phyloP scores from a whole-genome alignment of 2,797 vertebrate genomes.

The Geotrypetes seraphini region DNA sequence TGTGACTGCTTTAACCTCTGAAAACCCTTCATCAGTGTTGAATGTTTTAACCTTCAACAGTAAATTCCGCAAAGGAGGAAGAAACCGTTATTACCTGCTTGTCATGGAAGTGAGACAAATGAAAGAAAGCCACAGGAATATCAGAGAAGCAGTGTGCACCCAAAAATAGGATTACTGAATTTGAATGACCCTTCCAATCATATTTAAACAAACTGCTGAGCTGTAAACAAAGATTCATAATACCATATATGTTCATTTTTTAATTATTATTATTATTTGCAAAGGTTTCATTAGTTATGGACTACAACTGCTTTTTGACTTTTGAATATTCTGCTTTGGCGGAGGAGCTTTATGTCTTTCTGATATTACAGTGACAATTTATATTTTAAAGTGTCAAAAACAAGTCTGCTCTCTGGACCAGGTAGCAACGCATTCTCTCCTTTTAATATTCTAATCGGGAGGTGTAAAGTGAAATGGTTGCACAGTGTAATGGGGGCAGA shows the following conservation, averaged over 20 bases:
- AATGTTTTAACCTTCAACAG: too few relatives aligned
- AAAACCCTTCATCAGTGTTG: too few relatives aligned
- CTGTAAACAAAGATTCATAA: slow-evolving; percentile 39
- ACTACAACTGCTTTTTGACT: slow-evolving; percentile 38
- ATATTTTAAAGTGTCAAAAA: slow-evolving; percentile 67
- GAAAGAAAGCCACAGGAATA: too few relatives aligned
- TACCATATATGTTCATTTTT: too few relatives aligned
- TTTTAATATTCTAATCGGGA: slow-evolving; percentile 90
- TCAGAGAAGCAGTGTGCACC: too few relatives aligned
- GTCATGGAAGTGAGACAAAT: too few relatives aligned
- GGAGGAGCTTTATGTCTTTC: slow-evolving; percentile 43
- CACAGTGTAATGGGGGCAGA: slow-evolving; percentile 79
- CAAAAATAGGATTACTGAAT: too few relatives aligned
- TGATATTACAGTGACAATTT: slow-evolving; percentile 64
- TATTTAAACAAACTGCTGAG: slow-evolving; percentile 11
- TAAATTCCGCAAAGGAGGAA: too few relatives aligned
- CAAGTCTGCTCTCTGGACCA: slow-evolving; percentile 51
- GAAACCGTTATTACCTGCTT: too few relatives aligned
- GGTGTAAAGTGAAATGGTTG: slow-evolving; percentile 95
- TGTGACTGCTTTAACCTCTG: too few relatives aligned
- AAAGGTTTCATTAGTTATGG: slow-evolving; percentile 33
- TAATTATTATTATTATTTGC: too few relatives aligned
- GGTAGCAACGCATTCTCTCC: slow-evolving; percentile 54
- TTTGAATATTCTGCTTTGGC: slow-evolving; percentile 35
- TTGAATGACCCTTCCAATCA: too few relatives aligned